Evolutionary conservation across 2,888 invertebrate species (phyloP), one percentile per base, ranked within the genome.

Genomic region (Trichogramma evanescens): DNA sequence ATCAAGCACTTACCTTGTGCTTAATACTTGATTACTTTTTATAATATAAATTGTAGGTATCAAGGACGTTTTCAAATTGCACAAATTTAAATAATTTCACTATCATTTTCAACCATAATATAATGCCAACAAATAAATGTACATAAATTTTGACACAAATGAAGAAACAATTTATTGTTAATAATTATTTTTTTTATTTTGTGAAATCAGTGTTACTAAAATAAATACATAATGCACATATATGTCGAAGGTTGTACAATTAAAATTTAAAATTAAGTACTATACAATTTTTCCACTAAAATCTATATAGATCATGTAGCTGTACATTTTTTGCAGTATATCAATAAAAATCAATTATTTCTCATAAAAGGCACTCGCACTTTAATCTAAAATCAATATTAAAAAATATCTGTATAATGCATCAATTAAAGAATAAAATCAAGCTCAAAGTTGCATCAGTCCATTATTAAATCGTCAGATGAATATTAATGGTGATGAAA

Each of bases 191-290:
- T 26, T 61, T 63, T 63, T 58, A 56, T 61, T 59, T 56, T 63
- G 60, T 50, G 58, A 61, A 61, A 58, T 58, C 54, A 58, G 9
- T 48, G 50, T 58, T 58, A 58, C 58, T 63, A 56, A 63, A 58
- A 61, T 63, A 61, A 61, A 63, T 63, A 63, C 58, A 61, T 26
- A 26, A 26, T 26, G 26, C 26, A 26, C 26, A 26, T 26, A 26
- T 26, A 26, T 26, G 26, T 26, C 26, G 2, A 26, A 26, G 26
- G 26, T 26, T 46, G 54, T 61, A 63, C 48, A 48, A 55, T 58
- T 26, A 60, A 61, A 43, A 50, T 58, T 49, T 45, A 51, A 56
- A 54, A 51, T 61, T 49, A 59, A 61, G 53, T 61, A 63, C 59
- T 59, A 57, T 63, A 63, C 63, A 63, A 59, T 58, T 49, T 45